These are phyloP conservation scores for Clostera curtula DNA, from an alignment of 2,888 invertebrate genomes.

Conservation along the genomic window DNA sequence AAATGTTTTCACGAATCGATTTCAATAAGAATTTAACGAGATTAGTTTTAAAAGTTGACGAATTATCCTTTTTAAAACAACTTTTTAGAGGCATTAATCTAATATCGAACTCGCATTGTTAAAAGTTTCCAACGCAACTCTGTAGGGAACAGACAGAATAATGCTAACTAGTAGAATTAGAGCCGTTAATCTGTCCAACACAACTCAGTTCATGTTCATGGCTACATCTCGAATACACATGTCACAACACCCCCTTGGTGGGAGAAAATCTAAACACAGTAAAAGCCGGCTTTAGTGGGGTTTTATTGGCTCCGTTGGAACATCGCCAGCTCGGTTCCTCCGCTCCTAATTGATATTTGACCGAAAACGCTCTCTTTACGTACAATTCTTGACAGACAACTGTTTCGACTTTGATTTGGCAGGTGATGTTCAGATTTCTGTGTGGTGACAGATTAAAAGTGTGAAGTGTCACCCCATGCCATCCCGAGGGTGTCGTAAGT, in stretches of 20 bases:
- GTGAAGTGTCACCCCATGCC: too few relatives aligned
- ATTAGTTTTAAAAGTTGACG: too few relatives aligned
- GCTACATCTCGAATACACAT: constrained; percentile 41
- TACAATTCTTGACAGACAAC: constrained; percentile 30
- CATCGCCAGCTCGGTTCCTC: constrained; percentile 46
- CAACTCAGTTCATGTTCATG: constrained; percentile 28
- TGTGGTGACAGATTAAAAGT: too few relatives aligned
- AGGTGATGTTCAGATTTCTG: constrained; percentile 2
- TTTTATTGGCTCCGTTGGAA: constrained; percentile 63
- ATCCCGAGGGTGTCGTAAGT: too few relatives aligned
- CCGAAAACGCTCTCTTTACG: constrained; percentile 40
- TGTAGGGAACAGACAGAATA: constrained; percentile 9
- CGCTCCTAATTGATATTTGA: constrained; percentile 66
- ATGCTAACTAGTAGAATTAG: constrained; percentile 23
- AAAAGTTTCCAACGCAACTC: constrained; percentile 12
- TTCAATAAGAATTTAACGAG: too few relatives aligned
- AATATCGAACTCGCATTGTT: constrained; percentile 9
- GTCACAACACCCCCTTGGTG: constrained; percentile 31
- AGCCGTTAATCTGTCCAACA: constrained; percentile 22
- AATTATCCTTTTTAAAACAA: too few relatives aligned
- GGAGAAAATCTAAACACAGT: constrained; percentile 63
- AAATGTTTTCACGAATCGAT: too few relatives aligned
- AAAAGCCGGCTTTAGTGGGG: constrained; percentile 55
- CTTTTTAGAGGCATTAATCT: too few relatives aligned
- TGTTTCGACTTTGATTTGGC: constrained; percentile 15